A percentile compares a stretch with the other conserved stretches of the same genome.
Evolutionary conservation across 2,888 invertebrate genomes (phyloP).

Genomic region (Synanthedon formicaeformis): DNA sequence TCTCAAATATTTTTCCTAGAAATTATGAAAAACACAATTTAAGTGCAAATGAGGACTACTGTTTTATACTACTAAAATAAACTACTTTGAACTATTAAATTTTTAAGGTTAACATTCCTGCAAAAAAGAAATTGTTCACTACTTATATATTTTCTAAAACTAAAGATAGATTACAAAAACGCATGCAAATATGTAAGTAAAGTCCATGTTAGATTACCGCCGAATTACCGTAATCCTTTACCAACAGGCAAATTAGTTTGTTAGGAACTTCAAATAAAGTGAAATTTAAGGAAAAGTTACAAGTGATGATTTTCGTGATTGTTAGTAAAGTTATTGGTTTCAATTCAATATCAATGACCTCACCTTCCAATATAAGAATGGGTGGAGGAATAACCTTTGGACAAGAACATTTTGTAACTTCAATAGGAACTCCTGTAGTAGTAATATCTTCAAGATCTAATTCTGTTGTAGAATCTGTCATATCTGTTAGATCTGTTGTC

Average conservation of each 20-base stretch:
- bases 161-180: constrained; percentile 8
- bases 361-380: constrained; percentile 90
- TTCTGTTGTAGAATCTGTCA: constrained; percentile 28
- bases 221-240: constrained; percentile 8
- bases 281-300: constrained; percentile 23
- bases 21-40: too few relatives aligned
- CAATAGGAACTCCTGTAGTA: constrained; percentile 22
- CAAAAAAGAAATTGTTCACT: background rate
- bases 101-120: background rate
- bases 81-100: background rate
- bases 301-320: constrained; percentile 38
- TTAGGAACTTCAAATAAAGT: constrained; percentile 25
- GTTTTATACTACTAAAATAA: background rate
- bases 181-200: constrained; percentile 26
- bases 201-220: constrained; percentile 12
- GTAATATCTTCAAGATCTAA: constrained; percentile 8
- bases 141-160: background rate
- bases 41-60: too few relatives aligned
- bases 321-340: constrained; percentile 55
- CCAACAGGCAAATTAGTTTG: constrained; percentile 44
- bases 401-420: constrained; percentile 42
- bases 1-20: background rate
- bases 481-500: constrained; percentile 16
- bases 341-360: constrained; percentile 53
- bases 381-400: constrained; percentile 70